These are phyloP conservation scores for Hypocryptadius cinnamomeus DNA, from an alignment of 2,113 vertebrate genomes.

Conservation along the genomic window DNA sequence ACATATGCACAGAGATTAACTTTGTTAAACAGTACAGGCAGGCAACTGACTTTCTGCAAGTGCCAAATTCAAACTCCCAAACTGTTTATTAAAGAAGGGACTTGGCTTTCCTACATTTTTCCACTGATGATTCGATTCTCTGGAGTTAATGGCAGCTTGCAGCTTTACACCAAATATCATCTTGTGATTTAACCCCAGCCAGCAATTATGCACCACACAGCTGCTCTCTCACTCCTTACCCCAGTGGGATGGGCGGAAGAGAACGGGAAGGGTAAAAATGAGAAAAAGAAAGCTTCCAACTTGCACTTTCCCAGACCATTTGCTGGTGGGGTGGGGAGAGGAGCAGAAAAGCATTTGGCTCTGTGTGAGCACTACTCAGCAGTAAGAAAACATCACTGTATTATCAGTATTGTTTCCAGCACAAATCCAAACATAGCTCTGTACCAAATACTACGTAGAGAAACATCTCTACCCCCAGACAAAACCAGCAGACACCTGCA, in stretches of 20 bases:
- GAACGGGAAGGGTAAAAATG: not conserved
- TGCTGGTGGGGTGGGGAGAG: not conserved
- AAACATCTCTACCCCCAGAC: not conserved
- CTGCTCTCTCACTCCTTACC: accelerated
- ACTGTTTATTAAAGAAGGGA: not conserved
- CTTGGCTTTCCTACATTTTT: not conserved
- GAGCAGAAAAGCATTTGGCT: not conserved
- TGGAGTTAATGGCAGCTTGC: not conserved
- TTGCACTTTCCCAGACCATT: not conserved
- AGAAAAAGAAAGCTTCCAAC: not conserved
- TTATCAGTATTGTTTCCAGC: not conserved
- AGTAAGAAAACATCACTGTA: not conserved
- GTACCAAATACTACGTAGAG: accelerated
- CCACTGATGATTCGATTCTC: not conserved
- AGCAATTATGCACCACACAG: not conserved
- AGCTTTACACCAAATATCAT: not conserved
- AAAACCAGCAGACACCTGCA: not conserved
- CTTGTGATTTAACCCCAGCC: not conserved
- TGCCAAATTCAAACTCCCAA: not conserved
- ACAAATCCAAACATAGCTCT: not conserved
- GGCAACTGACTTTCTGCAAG: not conserved
- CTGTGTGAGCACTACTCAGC: not conserved
- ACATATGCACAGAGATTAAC: not conserved
- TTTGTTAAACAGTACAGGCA: not conserved
- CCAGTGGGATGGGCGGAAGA: not conserved